Conservation (phyloP, 2,113 vertebrate species). For the Erythrocercus mccallii region DNA sequence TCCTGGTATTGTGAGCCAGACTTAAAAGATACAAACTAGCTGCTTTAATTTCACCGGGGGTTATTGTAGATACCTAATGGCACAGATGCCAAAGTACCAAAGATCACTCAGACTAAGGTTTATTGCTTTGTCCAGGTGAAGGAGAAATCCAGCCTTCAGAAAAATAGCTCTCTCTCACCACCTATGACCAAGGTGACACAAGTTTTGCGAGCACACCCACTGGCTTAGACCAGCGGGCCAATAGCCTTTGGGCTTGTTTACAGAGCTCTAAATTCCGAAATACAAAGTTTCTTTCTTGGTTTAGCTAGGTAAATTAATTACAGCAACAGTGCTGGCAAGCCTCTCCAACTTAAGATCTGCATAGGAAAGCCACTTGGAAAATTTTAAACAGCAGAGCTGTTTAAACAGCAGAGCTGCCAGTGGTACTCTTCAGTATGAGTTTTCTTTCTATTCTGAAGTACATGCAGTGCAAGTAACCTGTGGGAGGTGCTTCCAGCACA, state of each 20-base stretch:
- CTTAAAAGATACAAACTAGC: neutral
- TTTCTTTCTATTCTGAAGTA: neutral
- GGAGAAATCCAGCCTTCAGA: neutral
- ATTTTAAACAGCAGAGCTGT: neutral
- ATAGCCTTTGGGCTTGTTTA: neutral
- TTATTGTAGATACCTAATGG: neutral
- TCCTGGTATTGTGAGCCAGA: neutral
- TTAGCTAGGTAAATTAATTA: neutral
- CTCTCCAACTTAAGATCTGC: neutral
- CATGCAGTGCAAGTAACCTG: constrained; percentile 13
- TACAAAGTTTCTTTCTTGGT: neutral
- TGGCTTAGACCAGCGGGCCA: neutral
- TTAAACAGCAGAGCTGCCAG: neutral
- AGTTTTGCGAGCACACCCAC: neutral
- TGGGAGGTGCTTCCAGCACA: constrained; percentile 32
- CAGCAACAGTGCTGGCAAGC: neutral
- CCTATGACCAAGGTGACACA: neutral
- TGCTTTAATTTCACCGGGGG: neutral
- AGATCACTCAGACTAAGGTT: neutral
- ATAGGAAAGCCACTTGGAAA: neutral
- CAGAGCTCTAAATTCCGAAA: neutral
- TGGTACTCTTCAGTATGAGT: neutral
- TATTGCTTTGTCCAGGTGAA: neutral
- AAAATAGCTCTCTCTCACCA: neutral
- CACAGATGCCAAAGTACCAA: neutral